phyloP scores from a whole-genome alignment of 2,888 invertebrate genomes.

The Lycaena phlaeas region DNA sequence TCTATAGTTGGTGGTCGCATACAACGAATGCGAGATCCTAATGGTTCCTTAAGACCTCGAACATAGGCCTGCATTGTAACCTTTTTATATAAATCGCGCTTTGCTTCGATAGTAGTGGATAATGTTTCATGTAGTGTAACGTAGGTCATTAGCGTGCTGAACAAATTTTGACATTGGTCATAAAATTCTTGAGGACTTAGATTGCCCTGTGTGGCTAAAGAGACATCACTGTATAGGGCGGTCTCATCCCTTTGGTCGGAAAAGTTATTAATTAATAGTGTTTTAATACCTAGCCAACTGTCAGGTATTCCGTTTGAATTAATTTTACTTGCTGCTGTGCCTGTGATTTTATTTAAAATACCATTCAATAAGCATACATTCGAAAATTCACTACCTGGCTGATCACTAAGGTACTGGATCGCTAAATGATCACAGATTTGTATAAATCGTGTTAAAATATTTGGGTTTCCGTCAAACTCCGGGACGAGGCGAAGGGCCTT shows the following conservation, averaged over 20 bases:
- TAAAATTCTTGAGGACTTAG: constrained; percentile 22
- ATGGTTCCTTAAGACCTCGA: constrained; percentile 1
- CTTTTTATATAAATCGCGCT: constrained; percentile 6
- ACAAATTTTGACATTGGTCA: constrained; percentile 19
- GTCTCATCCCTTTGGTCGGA: constrained; percentile 22
- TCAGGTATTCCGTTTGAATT: constrained; percentile 24
- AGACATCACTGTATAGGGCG: constrained; percentile 12
- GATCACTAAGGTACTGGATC: not conserved
- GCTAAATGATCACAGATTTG: constrained; percentile 14
- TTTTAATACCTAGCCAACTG: constrained; percentile 19
- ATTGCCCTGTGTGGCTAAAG: constrained; percentile 16
- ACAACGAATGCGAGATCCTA: not conserved
- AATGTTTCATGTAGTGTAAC: constrained; percentile 19
- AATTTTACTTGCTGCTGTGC: constrained; percentile 18
- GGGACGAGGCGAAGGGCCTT: constrained; percentile 13
- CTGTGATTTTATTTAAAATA: constrained; percentile 17
- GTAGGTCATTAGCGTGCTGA: constrained; percentile 24
- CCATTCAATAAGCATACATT: constrained; percentile 13
- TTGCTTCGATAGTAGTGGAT: constrained; percentile 16
- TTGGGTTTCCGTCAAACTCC: constrained; percentile 14
- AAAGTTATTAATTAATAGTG: constrained; percentile 21
- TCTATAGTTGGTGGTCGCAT: not conserved
- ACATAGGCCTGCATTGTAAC: constrained; percentile 1
- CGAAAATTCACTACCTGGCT: constrained; percentile 1
- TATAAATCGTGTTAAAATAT: constrained; percentile 13